Base-by-base conservation (phyloP, 2,113 vertebrate species). In the Sander lucioperca region DNA sequence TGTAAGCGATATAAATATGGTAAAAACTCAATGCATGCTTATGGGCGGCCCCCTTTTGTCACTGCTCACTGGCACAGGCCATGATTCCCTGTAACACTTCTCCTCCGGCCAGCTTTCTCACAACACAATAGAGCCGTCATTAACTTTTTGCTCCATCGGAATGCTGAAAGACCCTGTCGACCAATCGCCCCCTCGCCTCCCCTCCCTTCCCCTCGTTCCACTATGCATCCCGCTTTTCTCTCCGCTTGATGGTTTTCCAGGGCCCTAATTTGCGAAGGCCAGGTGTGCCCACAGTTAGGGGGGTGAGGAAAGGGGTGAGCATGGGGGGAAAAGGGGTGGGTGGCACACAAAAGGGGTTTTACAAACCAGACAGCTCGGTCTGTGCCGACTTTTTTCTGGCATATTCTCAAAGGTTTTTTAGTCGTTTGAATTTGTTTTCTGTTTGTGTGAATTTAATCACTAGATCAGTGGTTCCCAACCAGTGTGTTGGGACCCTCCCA, bases 91-190 rank as follows among this genome's bases (percentile, higher is more conserved):
- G 84, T 83, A 87, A 90, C 93, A 91, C 88, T 90, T 91, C 77
- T 88, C 66, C 88, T 89, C 82, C 81, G 74, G 83, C 86, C 86
- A 78, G 83, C 81, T 81, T 91, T 90, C 88, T 89, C 89, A 61
- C 90, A 85, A 89, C 82, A 90, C 90, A 94, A 93, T 91, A 83
- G 91, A 57, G 57, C 80, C 93, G 73, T 95, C 94, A 95, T 96
- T 95, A 95, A 95, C 95, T 96, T 96, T 95, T 95, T 93, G 92
- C 94, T 94, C 92, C 92, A 90, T 93, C 77, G 92, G 94, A 96
- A 96, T 95, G 93, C 90, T 92, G 87, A 93, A 91, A 95, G 85
- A 89, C 90, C 87, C 81, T 68, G 68, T 73, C 68, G 61, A 78
- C 77, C 74, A 75, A 82, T 14, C 45, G 15, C 74, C 78, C 90